Conservation (phyloP, 2,113 vertebrate species). For the Ammodytes marinus region DNA sequence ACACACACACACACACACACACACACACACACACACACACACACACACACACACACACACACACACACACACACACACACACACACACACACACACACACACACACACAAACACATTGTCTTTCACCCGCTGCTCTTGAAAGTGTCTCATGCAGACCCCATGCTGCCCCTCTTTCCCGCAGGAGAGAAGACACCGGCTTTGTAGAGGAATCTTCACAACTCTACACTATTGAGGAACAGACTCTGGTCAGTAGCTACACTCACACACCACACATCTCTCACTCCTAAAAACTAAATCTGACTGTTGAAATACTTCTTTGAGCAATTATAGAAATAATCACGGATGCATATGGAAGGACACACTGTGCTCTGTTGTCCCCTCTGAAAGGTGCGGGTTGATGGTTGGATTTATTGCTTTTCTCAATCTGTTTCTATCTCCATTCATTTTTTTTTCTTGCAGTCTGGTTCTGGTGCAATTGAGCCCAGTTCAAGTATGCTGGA, state of each 20-base stretch:
- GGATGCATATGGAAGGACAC: not conserved
- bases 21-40: no score
- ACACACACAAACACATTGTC: conserved; percentile 2
- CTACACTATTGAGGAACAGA: conserved; percentile 79
- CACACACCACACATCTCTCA: conserved; percentile 5
- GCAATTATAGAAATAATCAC: not conserved
- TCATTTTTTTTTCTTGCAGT: conserved; percentile 50
- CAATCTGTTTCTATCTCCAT: not conserved
- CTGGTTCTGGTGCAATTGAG: conserved; percentile 64
- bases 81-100: not conserved
- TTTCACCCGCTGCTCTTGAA: conserved; percentile 16
- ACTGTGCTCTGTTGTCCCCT: not conserved
- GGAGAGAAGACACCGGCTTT: conserved; percentile 87
- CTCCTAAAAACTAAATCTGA: conserved; percentile 5
- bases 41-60: no score
- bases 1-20: no score
- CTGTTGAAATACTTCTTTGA: not conserved
- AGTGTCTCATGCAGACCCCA: conserved; percentile 1
- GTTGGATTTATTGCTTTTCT: not conserved
- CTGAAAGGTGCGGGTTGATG: not conserved
- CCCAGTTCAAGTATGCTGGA: conserved; percentile 68
- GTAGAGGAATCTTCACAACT: conserved; percentile 83
- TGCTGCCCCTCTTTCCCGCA: conserved; percentile 53
- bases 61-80: no score
- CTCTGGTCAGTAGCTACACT: conserved; percentile 75